A percentile compares a stretch with the other conserved stretches of the same genome.
Evolutionary conservation across 2,888 invertebrate genomes (phyloP).

Genomic region (Teinopalpus imperialis): DNA sequence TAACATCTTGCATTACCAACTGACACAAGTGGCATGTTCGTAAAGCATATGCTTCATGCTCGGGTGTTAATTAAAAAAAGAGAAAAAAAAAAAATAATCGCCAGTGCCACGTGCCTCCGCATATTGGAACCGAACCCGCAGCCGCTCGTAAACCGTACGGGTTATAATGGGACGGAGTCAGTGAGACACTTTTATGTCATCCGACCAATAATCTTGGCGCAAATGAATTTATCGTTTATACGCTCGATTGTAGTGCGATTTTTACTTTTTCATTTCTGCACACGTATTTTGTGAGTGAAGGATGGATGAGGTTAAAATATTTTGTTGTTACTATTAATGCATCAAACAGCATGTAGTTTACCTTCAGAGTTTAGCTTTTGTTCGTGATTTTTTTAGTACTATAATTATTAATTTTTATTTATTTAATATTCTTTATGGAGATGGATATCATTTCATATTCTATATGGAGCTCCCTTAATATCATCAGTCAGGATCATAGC

Average conservation of each 20-base stretch:
- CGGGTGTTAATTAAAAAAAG: constrained; percentile 34
- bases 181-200: constrained; percentile 64
- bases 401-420: no score
- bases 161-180: constrained; percentile 41
- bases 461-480: no score
- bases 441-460: no score
- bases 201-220: constrained; percentile 39
- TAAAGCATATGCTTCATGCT: constrained; percentile 8
- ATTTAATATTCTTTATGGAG: no score
- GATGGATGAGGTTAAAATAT: no score
- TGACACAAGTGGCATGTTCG: constrained; percentile 4
- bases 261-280: no score
- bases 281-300: no score
- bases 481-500: no score
- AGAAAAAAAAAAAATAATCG: constrained; percentile 31
- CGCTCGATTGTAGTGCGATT: constrained; percentile 28
- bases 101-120: constrained; percentile 51
- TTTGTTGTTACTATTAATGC: no score
- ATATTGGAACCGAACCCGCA: constrained; percentile 43
- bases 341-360: no score
- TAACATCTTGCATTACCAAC: constrained; percentile 1
- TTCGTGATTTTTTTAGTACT: no score
- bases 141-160: constrained; percentile 38
- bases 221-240: constrained; percentile 35
- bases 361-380: no score